phyloP scores from a whole-genome alignment of 1,140 invertebrate species.

The Delia radicum region DNA sequence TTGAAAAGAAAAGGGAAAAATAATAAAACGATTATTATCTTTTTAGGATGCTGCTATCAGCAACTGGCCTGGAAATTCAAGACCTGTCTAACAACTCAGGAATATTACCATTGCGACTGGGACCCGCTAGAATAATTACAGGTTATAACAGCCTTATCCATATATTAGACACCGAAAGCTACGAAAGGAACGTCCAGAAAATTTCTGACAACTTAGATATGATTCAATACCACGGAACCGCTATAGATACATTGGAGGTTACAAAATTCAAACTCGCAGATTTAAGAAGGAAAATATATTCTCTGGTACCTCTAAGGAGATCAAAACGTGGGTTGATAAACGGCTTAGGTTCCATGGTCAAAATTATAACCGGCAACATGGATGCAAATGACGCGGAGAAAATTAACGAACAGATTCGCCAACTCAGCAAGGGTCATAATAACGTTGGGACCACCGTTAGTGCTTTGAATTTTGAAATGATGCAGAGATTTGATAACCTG shows the following conservation, averaged over 20 bases:
- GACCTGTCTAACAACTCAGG: neutral
- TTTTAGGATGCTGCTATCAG: neutral
- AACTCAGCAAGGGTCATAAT: neutral
- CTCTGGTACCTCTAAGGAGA: neutral
- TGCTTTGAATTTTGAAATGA: neutral
- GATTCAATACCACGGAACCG: too few relatives aligned
- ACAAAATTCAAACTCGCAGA: too few relatives aligned
- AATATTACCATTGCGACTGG: neutral
- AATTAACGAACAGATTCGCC: neutral
- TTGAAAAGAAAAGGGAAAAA: too few relatives aligned
- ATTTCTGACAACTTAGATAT: neutral
- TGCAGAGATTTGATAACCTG: conserved; percentile 11
- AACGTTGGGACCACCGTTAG: neutral
- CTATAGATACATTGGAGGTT: too few relatives aligned
- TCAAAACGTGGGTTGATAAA: neutral
- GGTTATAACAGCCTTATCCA: neutral
- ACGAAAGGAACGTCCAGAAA: neutral
- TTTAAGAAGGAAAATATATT: too few relatives aligned
- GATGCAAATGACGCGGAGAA: conserved; percentile 6
- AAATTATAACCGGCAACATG: conserved; percentile 13
- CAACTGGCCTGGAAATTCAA: neutral
- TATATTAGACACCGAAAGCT: neutral
- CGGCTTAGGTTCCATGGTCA: conserved; percentile 5
- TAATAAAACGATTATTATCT: neutral
- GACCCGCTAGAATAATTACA: neutral